Base-by-base conservation (phyloP, 2,113 vertebrate genomes). In the Oncorhynchus keta region DNA sequence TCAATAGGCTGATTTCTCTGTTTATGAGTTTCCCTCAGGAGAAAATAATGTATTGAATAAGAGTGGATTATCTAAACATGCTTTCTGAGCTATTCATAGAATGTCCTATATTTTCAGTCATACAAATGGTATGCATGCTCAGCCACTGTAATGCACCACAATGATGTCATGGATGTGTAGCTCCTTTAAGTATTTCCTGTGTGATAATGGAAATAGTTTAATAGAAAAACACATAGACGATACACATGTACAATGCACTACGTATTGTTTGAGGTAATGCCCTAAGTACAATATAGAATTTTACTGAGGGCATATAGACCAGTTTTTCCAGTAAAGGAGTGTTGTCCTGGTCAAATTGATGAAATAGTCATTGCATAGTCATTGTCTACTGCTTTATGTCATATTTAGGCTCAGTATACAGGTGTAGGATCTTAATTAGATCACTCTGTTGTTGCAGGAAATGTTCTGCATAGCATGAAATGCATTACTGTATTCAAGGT, bases 1-100 rank as follows among this genome's bases (percentile, higher is more conserved):
- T 32, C 28, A 69, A 64, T 74, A 61, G 72, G 22, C 68, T 68
- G 70, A 70, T 75, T 75, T 75, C 30, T n/a, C 20, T 66, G 35
- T 74, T n/a, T 35, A 24, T 30, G 67, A 16, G 26, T 4, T 62
- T 22, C 18, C 24, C n/a, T 22, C 16, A 24, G 16, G 59, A 62
- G 59, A 62, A 24, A 62, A 62, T 16, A 24, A 16, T 62, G 13
- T 3, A 62, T 62, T 62, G 16, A 55, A 55, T 18, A 55, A 45
- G 39, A 45, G 13, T 55, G 16, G 5, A 18, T 55, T 55, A 55
- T 45, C 8, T 11, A 57, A 18, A 57, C 55, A 57, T 62, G 59
- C 59, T 11, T 24, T 62, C 18, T 8, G 59, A 62, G 59, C n/a
- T 62, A 62, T 20, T 62, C n/a, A n/a, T 8, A 62, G 18, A 62